Base-by-base conservation (phyloP, 1,140 invertebrate species). In the Trigoniulus corallinus region DNA sequence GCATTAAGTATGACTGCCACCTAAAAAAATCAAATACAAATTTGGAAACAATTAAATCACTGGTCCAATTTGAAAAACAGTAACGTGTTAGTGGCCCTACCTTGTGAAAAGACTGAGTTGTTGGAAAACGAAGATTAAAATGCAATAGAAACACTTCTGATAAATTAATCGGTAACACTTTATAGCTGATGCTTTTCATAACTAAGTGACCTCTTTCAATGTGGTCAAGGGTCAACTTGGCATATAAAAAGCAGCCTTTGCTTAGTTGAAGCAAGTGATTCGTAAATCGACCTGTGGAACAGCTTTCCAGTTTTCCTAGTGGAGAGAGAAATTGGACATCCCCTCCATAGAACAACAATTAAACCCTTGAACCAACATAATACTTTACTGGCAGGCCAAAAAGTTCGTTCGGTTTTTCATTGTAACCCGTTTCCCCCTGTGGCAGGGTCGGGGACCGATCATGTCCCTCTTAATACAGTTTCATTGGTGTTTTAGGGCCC, bases 111-210 rank as follows among this genome's bases (percentile, higher is more conserved):
- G 88, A 87, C 29, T 84, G 74, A 0, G 81, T 76, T 13, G 87
- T 94, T 18, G 88, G 88, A 66, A 95, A 98, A 55, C 68, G 72
- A 23, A 94, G 67, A 71, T 96, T 95, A 65, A 96, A 96, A 67
- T 91, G 82, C 10, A 97, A 69, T 52, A 88, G 69, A 63, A 93
- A 96, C 60, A 97, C 87, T 68, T 97, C 88, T 1, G 83, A 81
- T 21, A 97, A 67, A 1, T 85, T 88, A 27, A 92, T 83, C 1
- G 93, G 93, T 20, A 97, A 71, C 20, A 80, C 85, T 74, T 94
- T 88, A 67, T 93, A 89, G 59, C 86, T 86, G 0, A 84, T 78
- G 12, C 88, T 92, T 69, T 94, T 94, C 27, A 92, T 79, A 10
- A 94, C 88, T 51, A 98, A 74, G 59, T 91, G 83, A 12, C 92